phyloP scores from a whole-genome alignment of 2,888 invertebrate species.

The Hirudinaria manillensis region DNA sequence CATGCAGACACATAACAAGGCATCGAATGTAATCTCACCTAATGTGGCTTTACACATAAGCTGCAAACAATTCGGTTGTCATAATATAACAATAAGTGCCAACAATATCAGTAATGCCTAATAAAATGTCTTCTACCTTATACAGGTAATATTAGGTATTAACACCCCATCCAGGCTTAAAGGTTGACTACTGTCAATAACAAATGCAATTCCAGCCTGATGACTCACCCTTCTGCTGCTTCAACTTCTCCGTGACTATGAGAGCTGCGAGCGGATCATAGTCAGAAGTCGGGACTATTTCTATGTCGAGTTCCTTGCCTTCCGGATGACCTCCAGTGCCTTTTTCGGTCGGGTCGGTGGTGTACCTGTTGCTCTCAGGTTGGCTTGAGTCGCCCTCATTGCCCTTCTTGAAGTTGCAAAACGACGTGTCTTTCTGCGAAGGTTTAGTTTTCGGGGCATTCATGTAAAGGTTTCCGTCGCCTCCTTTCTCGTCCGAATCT shows the following conservation, averaged over 20 bases:
- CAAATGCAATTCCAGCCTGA: no score
- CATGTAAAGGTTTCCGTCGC: neutral
- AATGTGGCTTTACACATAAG: no score
- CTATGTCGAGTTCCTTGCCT: conserved; percentile 4
- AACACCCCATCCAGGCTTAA: no score
- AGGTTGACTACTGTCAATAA: no score
- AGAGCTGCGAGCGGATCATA: neutral
- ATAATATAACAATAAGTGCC: no score
- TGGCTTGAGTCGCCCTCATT: neutral
- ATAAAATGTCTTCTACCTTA: no score
- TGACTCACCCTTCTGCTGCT: neutral
- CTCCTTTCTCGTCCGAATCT: neutral
- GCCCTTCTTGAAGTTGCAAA: neutral
- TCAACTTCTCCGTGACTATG: neutral
- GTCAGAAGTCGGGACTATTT: neutral
- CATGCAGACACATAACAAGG: no score
- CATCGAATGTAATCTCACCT: no score
- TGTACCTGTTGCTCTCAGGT: conserved; percentile 9
- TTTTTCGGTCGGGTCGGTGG: conserved; percentile 22
- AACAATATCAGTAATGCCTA: no score
- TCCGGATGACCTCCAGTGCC: neutral
- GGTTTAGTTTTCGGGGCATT: neutral
- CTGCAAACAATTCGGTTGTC: no score
- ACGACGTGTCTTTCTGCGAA: no score
- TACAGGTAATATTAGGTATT: no score